Evolutionary conservation across 2,113 vertebrate species (phyloP).

Genomic region (Pseudorectes ferrugineus): DNA sequence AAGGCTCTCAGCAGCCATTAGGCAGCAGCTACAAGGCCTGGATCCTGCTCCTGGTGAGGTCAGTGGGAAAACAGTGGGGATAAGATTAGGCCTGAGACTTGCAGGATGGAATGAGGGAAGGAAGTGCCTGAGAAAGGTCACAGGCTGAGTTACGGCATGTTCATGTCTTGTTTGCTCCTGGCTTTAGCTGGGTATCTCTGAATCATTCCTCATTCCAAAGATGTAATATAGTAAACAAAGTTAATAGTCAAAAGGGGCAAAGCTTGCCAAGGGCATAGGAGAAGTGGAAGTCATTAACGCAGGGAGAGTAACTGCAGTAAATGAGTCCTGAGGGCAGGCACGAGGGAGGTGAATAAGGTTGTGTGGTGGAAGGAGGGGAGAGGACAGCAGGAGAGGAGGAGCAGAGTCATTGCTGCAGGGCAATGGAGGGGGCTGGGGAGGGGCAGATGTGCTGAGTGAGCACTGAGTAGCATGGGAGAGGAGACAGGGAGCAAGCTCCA

Average conservation of each 20-base stretch:
- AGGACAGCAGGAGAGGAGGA: background rate
- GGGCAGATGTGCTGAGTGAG: background rate
- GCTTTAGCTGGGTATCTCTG: background rate
- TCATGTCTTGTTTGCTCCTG: slow-evolving; percentile 1
- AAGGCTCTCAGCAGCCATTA: background rate
- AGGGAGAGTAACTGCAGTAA: background rate
- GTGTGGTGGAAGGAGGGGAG: background rate
- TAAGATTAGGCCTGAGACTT: background rate
- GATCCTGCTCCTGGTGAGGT: background rate
- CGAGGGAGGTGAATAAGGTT: background rate
- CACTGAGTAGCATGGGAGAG: background rate
- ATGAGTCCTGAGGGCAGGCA: slow-evolving; percentile 15
- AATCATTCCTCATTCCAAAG: slow-evolving; percentile 33
- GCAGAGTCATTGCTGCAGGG: background rate
- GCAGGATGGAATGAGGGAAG: background rate
- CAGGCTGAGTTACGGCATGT: background rate
- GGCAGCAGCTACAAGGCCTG: background rate
- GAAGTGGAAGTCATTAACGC: background rate
- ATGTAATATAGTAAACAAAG: slow-evolving; percentile 37
- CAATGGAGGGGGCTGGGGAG: background rate
- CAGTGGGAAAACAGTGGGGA: background rate
- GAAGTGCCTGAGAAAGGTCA: background rate
- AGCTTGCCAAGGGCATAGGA: slow-evolving; percentile 7
- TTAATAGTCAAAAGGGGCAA: slow-evolving; percentile 45
- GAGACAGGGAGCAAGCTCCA: background rate